Evolutionary conservation across 2,797 vertebrate genomes (phyloP).

Genomic region (Eupleurogrammus muticus): DNA sequence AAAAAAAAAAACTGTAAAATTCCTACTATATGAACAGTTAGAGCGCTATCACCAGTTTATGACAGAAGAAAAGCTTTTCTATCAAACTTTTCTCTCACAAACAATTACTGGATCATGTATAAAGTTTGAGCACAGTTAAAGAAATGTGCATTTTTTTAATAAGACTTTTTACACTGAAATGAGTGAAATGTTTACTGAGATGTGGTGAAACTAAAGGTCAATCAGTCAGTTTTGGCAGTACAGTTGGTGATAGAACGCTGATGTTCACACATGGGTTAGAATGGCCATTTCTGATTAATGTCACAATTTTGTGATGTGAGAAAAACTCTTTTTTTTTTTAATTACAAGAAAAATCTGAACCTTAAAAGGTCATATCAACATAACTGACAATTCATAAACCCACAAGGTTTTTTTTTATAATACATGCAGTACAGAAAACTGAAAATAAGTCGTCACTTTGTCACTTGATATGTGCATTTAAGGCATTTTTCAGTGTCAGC

Average conservation of each 20-base stretch:
- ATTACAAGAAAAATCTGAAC: conserved; percentile 44
- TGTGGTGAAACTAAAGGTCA: no score
- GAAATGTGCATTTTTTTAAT: no score
- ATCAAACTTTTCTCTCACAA: no score
- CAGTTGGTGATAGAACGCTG: neutral
- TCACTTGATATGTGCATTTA: conserved; percentile 2
- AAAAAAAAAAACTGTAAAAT: no score
- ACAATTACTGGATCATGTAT: no score
- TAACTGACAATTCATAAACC: conserved; percentile 62
- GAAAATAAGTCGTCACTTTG: conserved; percentile 26
- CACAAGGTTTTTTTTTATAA: conserved; percentile 64
- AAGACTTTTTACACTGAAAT: no score
- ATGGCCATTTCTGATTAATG: no score
- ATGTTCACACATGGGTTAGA: neutral
- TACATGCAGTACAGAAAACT: conserved; percentile 44
- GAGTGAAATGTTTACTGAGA: no score
- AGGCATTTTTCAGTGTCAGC: conserved; percentile 1
- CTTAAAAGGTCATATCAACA: conserved; percentile 44
- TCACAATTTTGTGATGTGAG: neutral
- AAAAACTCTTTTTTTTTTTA: conserved; percentile 14
- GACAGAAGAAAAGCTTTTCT: no score
- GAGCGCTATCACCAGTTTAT: no score
- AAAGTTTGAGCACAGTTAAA: no score
- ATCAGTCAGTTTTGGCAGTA: neutral
- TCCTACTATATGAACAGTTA: no score